Conservation (phyloP, 2,797 vertebrate genomes). For the Nannoperca australis region DNA sequence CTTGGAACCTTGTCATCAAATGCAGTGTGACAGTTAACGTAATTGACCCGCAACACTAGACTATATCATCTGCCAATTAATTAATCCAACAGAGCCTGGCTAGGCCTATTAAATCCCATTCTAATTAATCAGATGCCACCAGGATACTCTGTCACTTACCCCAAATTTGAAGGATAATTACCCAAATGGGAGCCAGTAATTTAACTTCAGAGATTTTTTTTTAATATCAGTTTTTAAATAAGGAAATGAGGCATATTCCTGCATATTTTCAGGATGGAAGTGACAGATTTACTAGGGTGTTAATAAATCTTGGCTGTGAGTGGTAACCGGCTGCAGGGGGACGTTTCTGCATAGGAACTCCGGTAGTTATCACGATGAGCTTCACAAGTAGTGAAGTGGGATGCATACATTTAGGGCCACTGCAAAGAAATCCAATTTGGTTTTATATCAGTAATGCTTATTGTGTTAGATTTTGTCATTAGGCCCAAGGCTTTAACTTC, state of each 20-base stretch:
- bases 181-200: constrained; percentile 60
- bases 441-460: constrained; percentile 50
- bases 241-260: constrained; percentile 48
- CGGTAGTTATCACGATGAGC: constrained; percentile 42
- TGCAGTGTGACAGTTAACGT: constrained; percentile 64
- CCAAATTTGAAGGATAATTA: constrained; percentile 77
- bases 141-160: constrained; percentile 71
- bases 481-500: constrained; percentile 48
- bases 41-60: constrained; percentile 56
- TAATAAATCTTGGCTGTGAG: constrained; percentile 56
- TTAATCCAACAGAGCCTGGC: constrained; percentile 68
- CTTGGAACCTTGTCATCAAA: constrained; percentile 64
- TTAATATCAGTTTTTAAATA: constrained; percentile 57
- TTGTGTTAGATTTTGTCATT: constrained; percentile 65
- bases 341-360: constrained; percentile 36
- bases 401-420: constrained; percentile 43
- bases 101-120: constrained; percentile 68
- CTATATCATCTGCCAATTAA: constrained; percentile 74
- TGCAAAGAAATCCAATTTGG: constrained; percentile 56
- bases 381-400: constrained; percentile 37
- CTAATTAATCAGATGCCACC: constrained; percentile 74
- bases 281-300: constrained; percentile 50
- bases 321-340: constrained; percentile 17
- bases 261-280: constrained; percentile 31
- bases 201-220: constrained; percentile 45